Conservation (phyloP, 2,888 invertebrate species). For the Oegoconia quadripuncta region DNA sequence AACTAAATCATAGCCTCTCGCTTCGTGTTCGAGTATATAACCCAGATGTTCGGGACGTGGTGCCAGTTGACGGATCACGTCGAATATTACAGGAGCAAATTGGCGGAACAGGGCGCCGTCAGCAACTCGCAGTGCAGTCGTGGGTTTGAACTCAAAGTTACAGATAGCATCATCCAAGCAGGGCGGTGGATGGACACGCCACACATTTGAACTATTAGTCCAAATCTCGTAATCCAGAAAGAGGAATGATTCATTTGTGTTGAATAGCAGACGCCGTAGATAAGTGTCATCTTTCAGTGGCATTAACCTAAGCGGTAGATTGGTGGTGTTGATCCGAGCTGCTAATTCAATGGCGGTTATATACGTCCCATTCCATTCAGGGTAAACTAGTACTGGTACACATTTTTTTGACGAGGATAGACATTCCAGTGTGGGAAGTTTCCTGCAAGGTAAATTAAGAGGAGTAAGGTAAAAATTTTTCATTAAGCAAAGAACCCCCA, state of each 20-base stretch:
- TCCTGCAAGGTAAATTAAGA: no score
- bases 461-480: no score
- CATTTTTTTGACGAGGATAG: not conserved
- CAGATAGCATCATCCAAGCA: no score
- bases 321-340: not conserved
- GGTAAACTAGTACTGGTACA: not conserved
- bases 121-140: conserved; percentile 11
- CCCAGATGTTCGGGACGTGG: conserved; percentile 3
- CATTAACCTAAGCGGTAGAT: not conserved
- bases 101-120: conserved; percentile 3
- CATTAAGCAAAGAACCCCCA: no score
- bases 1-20: conserved; percentile 3
- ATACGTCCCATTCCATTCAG: not conserved
- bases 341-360: not conserved
- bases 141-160: conserved; percentile 5
- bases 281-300: not conserved
- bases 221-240: conserved; percentile 36
- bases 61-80: not conserved
- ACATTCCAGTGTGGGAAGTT: not conserved
- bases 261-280: not conserved
- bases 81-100: conserved; percentile 13
- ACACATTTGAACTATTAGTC: conserved; percentile 4
- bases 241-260: conserved; percentile 20
- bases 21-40: conserved; percentile 7
- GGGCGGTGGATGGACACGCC: conserved; percentile 5